Base-by-base conservation (phyloP, 2,888 invertebrate species). In the Hypomecis punctinalis region DNA sequence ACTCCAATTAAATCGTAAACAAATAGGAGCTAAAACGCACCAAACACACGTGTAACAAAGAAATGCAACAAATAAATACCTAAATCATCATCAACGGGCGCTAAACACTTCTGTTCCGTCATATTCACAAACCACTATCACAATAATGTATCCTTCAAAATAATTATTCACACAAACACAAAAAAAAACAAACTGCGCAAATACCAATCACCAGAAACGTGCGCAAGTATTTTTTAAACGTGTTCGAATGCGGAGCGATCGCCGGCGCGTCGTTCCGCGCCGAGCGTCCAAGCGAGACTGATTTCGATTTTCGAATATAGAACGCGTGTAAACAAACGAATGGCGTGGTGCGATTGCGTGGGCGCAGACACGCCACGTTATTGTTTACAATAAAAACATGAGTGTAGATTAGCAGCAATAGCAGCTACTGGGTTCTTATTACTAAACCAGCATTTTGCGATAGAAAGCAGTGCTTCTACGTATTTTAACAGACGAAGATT, bases 221-320 rank as follows among this genome's bases (percentile, higher is more conserved):
- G 51, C 65, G 54, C 66, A 54, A 63, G 61, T 68, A 66, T 67
- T 67, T 66, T 64, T 63, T 48, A 68, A 69, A 66, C 66, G 55
- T 51, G 60, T 60, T 57, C 33, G 13, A 63, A 47, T 53, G 63
- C 51, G 62, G 60, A 70, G 61, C 70, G 45, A 51, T 55, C 59
- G 67, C 65, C 59, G 71, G 78, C 81, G 75, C 86, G 85, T 76
- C 75, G 71, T 67, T 58, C 56, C 86, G 75, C 80, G 75, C 65
- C 78, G 83, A 80, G 77, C 79, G 82, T 74, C 71, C 58, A 58
- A 71, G 69, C 77, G 63, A 68, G 69, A 91, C 89, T 90, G 86
- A 36, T 23, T 37, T 53, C 58, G 36, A 71, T 73, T 70, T 80
- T 79, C 73, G 76, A 84, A 83, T 82, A 77, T 82, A 81, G 85